Evolutionary conservation across 2,888 invertebrate species (phyloP).

Genomic region (Zeuzera pyrina): DNA sequence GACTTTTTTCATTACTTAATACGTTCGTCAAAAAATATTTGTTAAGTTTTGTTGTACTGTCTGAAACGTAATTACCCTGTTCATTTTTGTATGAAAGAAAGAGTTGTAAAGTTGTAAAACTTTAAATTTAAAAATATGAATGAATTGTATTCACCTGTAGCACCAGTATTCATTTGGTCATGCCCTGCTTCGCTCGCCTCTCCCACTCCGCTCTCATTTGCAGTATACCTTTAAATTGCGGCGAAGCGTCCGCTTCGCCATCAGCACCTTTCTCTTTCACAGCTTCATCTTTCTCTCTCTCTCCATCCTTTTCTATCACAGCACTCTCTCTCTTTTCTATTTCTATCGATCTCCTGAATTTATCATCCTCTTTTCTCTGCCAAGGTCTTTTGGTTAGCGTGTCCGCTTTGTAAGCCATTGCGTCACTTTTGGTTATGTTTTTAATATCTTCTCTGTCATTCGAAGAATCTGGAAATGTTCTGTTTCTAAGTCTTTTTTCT

Average conservation of each 20-base stretch:
- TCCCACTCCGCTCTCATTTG: conserved; percentile 86
- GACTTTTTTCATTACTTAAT: too few species aligned
- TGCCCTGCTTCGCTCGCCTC: conserved; percentile 80
- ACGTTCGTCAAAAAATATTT: too few species aligned
- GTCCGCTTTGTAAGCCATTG: conserved; percentile 56
- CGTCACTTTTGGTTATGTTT: conserved; percentile 51
- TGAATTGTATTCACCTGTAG: too few species aligned
- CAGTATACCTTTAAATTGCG: conserved; percentile 80
- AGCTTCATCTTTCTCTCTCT: conserved; percentile 40
- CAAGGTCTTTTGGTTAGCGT: conserved; percentile 56
- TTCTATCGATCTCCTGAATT: conserved; percentile 40
- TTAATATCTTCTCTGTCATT: conserved; percentile 64
- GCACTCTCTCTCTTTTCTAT: conserved; percentile 52
- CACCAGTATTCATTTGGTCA: conserved; percentile 72
- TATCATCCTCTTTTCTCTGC: conserved; percentile 54
- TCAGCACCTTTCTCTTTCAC: conserved; percentile 38
- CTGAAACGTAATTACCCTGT: too few species aligned
- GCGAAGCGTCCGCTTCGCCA: conserved; percentile 54
- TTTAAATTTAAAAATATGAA: too few species aligned
- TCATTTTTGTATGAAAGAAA: too few species aligned
- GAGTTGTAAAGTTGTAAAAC: too few species aligned
- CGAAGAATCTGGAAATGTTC: conserved; percentile 64
- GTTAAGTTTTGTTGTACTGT: too few species aligned
- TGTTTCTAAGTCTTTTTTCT: conserved; percentile 59
- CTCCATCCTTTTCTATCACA: conserved; percentile 57